Evolutionary conservation across 1,140 invertebrate genomes (phyloP).

Genomic region (Megalopta genalis): DNA sequence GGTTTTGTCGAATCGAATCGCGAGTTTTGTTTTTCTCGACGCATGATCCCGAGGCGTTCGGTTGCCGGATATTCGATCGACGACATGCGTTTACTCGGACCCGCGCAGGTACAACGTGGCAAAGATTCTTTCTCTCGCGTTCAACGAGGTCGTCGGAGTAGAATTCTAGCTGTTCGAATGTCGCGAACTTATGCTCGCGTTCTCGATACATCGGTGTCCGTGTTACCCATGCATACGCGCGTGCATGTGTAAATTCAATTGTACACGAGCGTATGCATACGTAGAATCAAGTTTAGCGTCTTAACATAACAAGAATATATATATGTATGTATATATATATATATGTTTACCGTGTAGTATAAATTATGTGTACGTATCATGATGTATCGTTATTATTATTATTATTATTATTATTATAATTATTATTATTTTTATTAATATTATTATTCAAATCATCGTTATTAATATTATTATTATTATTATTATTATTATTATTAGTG

Average conservation of each 20-base stretch:
- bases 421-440: conserved; percentile 47
- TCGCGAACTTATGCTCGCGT: conserved; percentile 48
- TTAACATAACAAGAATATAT: no score
- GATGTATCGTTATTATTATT: conserved; percentile 58
- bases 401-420: conserved; percentile 52
- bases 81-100: background rate
- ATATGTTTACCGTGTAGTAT: conserved; percentile 60
- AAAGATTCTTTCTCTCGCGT: conserved; percentile 31
- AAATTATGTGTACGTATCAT: conserved; percentile 64
- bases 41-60: conserved; percentile 6
- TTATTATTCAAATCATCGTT: conserved; percentile 45
- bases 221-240: conserved; percentile 19
- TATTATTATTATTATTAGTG: conserved; percentile 52
- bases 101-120: conserved; percentile 41
- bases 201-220: conserved; percentile 31
- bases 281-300: no score
- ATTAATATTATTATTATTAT: conserved; percentile 53
- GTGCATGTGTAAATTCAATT: conserved; percentile 1
- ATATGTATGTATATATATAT: conserved; percentile 41
- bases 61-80: background rate
- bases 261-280: background rate
- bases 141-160: conserved; percentile 40
- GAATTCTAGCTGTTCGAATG: conserved; percentile 42
- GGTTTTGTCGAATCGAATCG: background rate
- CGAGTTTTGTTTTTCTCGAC: background rate